phyloP scores from a whole-genome alignment of 35 echinoderm and acorn worm genomes.

The Chiridota heheva region DNA sequence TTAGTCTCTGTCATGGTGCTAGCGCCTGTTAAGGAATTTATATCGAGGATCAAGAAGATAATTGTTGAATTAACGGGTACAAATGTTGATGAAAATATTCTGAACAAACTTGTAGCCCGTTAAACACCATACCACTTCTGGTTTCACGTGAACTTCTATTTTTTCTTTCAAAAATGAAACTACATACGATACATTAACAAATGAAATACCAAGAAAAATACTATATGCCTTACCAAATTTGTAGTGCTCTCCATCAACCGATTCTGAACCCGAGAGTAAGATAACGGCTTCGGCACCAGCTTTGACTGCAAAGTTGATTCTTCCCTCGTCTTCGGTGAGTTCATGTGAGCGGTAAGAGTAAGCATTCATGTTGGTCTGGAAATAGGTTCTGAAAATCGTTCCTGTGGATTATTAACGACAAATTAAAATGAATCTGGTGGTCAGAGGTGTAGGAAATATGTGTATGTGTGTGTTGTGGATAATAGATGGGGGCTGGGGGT shows the following conservation, averaged over 20 bases:
- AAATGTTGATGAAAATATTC: background rate
- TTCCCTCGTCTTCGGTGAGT: background rate
- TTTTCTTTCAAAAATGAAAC: background rate
- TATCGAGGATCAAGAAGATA: background rate
- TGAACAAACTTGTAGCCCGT: background rate
- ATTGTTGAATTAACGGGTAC: background rate
- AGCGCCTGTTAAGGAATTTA: background rate
- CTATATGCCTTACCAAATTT: slow-evolving; percentile 30
- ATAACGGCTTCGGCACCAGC: background rate
- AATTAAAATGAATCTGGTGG: no score
- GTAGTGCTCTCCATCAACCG: background rate
- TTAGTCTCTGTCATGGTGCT: no score
- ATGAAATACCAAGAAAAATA: no score
- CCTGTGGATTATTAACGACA: no score
- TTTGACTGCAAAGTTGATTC: slow-evolving; percentile 20
- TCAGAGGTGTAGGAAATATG: no score
- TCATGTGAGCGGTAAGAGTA: background rate
- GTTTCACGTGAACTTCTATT: background rate
- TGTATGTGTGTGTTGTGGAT: no score
- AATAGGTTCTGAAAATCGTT: slow-evolving; percentile 10
- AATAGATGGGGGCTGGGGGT: no score
- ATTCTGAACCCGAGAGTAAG: background rate
- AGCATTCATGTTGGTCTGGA: slow-evolving; percentile 50
- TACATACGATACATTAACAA: background rate
- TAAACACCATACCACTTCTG: background rate